Percentiles rank a stretch among this genome's conserved stretches.
Evolutionary conservation across 1,140 invertebrate genomes (phyloP).

Genomic region (Euglossa dilemma): DNA sequence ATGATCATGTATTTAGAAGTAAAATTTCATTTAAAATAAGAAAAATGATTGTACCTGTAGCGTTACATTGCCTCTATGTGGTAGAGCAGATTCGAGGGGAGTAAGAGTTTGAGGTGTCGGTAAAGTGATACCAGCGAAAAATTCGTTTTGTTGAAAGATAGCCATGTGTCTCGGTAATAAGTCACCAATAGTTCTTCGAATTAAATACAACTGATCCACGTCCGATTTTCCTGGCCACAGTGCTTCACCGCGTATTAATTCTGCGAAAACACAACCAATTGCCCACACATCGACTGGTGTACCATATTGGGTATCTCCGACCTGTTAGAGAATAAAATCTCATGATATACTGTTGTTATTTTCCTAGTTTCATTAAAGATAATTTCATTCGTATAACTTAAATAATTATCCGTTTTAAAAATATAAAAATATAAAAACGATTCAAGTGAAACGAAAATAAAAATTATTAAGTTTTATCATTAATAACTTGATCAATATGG

Average conservation of each 20-base stretch:
- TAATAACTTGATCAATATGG: no score
- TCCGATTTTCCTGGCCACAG: conserved; percentile 99
- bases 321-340: conserved; percentile 77
- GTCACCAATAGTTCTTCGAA: conserved; percentile 95
- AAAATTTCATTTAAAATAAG: neutral
- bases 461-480: neutral
- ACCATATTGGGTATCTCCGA: conserved; percentile 98
- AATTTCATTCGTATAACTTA: neutral
- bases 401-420: neutral
- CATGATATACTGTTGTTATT: no score
- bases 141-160: conserved; percentile 97
- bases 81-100: conserved; percentile 92
- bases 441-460: no score
- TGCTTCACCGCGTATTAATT: conserved; percentile 96
- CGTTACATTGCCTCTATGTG: conserved; percentile 85
- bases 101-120: conserved; percentile 95
- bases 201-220: conserved; percentile 98
- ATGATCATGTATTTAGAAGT: neutral
- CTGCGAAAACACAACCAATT: conserved; percentile 97
- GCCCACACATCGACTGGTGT: conserved; percentile 99
- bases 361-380: neutral
- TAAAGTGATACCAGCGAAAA: conserved; percentile 95
- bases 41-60: conserved; percentile 67
- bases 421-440: conserved; percentile 12
- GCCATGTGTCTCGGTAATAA: conserved; percentile 96